Percentiles rank a stretch among this genome's conserved stretches.
These are phyloP conservation scores for Phoxinus dragarum DNA, from an alignment of 2,797 vertebrate genomes.

Conservation along the genomic window DNA sequence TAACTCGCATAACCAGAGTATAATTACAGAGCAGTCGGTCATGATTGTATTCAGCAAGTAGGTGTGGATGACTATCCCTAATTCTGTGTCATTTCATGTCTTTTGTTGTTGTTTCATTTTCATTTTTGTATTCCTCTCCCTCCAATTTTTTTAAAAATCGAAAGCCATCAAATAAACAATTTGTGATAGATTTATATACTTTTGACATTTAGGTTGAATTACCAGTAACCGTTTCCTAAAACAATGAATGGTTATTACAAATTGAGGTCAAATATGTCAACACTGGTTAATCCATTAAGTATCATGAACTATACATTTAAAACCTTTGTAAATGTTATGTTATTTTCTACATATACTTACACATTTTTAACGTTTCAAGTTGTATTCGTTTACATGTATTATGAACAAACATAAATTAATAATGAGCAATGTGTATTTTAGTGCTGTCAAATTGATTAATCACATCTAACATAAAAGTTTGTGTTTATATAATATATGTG, in stretches of 20 bases:
- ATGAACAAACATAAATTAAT: background rate
- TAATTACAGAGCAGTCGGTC: constrained; percentile 49
- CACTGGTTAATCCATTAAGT: background rate
- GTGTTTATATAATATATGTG: no score
- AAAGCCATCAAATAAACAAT: background rate
- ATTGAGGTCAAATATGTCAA: background rate
- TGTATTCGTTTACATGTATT: background rate
- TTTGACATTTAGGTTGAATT: background rate
- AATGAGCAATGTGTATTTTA: background rate
- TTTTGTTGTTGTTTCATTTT: constrained; percentile 17
- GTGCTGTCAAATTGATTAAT: no score
- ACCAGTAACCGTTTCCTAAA: background rate
- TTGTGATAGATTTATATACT: background rate
- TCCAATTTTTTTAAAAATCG: background rate
- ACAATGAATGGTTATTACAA: background rate
- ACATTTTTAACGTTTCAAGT: background rate
- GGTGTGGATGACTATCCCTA: constrained; percentile 49
- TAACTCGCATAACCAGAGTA: constrained; percentile 21
- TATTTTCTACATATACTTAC: background rate
- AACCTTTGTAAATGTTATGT: background rate
- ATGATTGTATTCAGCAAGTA: constrained; percentile 44
- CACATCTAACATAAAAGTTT: no score
- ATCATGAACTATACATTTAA: background rate
- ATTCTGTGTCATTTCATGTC: constrained; percentile 17
- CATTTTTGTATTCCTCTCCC: background rate